A percentile compares a stretch with the other conserved stretches of the same genome.
phyloP scores from a whole-genome alignment of 30 jellyfish, hydroid and myxozoan genomes.

The Hydra vulgaris region DNA sequence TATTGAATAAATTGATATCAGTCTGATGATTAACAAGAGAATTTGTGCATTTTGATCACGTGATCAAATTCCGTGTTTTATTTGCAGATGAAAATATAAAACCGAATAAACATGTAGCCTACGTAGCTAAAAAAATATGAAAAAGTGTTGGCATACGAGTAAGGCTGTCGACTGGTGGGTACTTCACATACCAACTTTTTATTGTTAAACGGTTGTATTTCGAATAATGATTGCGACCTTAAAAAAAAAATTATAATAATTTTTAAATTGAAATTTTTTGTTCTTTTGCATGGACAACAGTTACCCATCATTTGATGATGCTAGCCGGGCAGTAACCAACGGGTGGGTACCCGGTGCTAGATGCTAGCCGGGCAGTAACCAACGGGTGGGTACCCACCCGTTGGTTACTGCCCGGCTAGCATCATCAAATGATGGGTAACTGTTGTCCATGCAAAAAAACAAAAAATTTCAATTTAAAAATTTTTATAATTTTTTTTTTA shows the following conservation, averaged over 20 bases:
- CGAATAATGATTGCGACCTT: not conserved
- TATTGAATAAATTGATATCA: not conserved
- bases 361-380: too few relatives aligned
- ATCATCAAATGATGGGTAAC: not conserved
- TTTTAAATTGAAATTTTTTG: not conserved
- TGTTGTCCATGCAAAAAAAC: not conserved
- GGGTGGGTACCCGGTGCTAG: not conserved
- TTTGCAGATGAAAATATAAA: not conserved
- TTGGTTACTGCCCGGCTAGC: not conserved
- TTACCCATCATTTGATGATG: not conserved
- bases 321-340: not conserved
- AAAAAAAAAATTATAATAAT: too few relatives aligned
- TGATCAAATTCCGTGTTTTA: not conserved
- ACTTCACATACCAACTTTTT: not conserved
- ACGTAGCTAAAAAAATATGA: not conserved
- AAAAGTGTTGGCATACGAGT: not conserved
- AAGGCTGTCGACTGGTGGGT: not conserved
- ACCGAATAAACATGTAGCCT: not conserved
- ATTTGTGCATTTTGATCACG: not conserved
- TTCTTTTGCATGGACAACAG: not conserved
- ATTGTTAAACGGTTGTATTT: not conserved
- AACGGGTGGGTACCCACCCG: not conserved
- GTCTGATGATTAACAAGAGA: not conserved
- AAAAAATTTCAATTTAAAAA: not conserved
- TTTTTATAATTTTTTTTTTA: too few relatives aligned